phyloP scores from a whole-genome alignment of 2,797 vertebrate species.

The Alcedo quadribrachys region DNA sequence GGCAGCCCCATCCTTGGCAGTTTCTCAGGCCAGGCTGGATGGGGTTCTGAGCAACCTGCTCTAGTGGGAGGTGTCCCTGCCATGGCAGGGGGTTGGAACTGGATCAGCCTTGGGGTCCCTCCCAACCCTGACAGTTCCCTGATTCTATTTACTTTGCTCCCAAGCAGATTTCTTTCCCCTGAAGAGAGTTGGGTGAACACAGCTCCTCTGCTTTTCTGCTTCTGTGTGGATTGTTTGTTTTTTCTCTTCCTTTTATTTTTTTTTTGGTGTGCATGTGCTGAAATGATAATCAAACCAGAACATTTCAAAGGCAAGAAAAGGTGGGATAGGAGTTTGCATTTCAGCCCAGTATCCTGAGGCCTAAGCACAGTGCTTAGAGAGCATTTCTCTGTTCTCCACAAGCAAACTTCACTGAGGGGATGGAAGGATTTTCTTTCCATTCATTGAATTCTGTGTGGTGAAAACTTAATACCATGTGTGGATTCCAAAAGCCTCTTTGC shows the following conservation, averaged over 20 bases:
- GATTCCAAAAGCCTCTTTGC: conserved; percentile 32
- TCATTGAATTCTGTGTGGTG: background rate
- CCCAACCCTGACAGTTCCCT: no score
- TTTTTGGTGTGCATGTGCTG: no score
- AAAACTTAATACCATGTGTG: background rate
- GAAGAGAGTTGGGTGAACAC: background rate
- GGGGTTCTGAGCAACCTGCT: no score
- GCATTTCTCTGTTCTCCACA: background rate
- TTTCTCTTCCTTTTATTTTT: no score
- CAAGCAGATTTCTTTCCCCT: background rate
- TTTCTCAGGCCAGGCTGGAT: no score
- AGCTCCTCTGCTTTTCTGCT: background rate
- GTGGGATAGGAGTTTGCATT: background rate
- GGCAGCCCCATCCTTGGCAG: no score
- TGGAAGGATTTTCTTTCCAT: background rate
- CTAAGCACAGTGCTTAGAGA: background rate
- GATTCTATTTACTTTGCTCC: background rate
- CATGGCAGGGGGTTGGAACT: no score
- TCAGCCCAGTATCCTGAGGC: background rate
- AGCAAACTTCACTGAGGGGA: background rate
- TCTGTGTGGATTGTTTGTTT: background rate
- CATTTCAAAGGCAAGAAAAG: background rate
- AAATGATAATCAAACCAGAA: background rate
- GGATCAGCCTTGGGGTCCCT: no score
- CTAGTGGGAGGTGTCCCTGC: no score